Percentiles rank a stretch among this genome's conserved stretches.
phyloP scores from a whole-genome alignment of 2,888 invertebrate genomes.

The Polydrusus pterygomalis region DNA sequence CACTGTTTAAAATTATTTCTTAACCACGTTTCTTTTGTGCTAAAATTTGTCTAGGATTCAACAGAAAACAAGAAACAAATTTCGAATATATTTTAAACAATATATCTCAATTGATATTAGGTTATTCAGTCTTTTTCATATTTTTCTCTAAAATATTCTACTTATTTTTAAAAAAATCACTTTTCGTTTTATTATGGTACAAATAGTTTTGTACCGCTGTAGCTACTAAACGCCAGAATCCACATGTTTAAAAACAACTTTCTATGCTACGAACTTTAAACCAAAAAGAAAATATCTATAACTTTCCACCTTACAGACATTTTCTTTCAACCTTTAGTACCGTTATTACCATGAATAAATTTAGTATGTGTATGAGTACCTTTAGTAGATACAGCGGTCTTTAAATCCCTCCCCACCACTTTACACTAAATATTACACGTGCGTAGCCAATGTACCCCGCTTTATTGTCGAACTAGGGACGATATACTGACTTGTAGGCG shows the following conservation, averaged over 20 bases:
- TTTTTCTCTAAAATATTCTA: slow-evolving; percentile 36
- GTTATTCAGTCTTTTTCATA: slow-evolving; percentile 47
- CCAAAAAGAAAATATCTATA: no score
- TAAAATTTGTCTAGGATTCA: not conserved
- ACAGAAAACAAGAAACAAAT: slow-evolving; percentile 15
- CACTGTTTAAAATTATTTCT: not conserved
- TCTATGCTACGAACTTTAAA: not conserved
- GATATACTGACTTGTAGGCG: slow-evolving; percentile 75
- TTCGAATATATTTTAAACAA: slow-evolving; percentile 24
- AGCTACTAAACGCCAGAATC: not conserved
- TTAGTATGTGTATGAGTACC: no score
- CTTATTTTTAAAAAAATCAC: slow-evolving; percentile 20
- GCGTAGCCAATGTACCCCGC: slow-evolving; percentile 79
- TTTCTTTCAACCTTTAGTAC: no score
- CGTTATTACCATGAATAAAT: no score
- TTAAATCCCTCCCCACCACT: slow-evolving; percentile 9
- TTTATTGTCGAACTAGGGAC: slow-evolving; percentile 77
- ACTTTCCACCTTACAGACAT: no score
- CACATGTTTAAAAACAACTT: no score
- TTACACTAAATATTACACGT: slow-evolving; percentile 74
- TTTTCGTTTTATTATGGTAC: slow-evolving; percentile 22
- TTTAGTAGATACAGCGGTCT: slow-evolving; percentile 17
- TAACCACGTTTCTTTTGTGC: slow-evolving; percentile 18
- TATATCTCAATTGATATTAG: slow-evolving; percentile 35
- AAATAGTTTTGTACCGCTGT: not conserved